Evolutionary conservation across 2,797 vertebrate species (phyloP).

Genomic region (Varecia variegata): DNA sequence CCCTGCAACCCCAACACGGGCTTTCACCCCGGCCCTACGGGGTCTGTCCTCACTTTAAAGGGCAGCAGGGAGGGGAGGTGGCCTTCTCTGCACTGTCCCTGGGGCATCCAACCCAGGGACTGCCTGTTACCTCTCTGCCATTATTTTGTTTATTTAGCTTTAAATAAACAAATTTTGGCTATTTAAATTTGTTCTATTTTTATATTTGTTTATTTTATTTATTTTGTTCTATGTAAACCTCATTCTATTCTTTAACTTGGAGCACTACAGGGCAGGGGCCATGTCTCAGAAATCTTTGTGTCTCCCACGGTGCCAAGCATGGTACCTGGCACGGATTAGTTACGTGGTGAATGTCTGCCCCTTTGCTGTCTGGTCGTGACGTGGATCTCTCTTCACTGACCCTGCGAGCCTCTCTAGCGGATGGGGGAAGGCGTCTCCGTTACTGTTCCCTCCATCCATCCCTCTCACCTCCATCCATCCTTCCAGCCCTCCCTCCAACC

Average conservation of each 20-base stretch:
- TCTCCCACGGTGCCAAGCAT: neutral
- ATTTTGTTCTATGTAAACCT: neutral
- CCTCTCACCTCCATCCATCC: too few relatives aligned
- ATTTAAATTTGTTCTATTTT: neutral
- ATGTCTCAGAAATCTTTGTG: neutral
- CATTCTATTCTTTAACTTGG: neutral
- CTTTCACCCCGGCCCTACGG: neutral
- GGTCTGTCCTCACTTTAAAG: fast-evolving
- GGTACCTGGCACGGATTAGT: too few relatives aligned
- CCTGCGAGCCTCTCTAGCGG: neutral
- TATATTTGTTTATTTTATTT: neutral
- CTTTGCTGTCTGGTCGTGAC: neutral
- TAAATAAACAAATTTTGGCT: neutral
- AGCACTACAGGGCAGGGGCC: too few relatives aligned
- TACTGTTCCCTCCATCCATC: neutral
- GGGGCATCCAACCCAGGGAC: fast-evolving
- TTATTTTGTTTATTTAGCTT: neutral
- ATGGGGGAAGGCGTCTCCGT: neutral
- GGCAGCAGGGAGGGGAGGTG: neutral
- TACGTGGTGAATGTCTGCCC: neutral
- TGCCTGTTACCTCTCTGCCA: neutral
- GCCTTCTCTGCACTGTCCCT: neutral
- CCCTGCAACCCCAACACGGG: fast-evolving
- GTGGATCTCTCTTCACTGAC: neutral
- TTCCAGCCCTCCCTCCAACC: too few relatives aligned